These are phyloP conservation scores for Xanthostigma xanthostigma DNA, from an alignment of 2,888 invertebrate species.

Conservation along the genomic window DNA sequence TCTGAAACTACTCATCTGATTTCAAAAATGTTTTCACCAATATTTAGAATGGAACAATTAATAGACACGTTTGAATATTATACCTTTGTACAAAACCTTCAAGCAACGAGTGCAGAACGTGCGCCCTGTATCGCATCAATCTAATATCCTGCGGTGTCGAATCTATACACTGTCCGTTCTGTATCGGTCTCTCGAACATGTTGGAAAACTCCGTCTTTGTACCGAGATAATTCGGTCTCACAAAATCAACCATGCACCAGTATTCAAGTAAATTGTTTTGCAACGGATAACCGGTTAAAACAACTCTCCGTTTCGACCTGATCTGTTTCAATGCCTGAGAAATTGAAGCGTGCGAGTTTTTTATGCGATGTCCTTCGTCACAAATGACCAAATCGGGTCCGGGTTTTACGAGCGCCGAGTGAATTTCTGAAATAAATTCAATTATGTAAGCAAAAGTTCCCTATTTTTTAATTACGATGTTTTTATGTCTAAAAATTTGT, in stretches of 20 bases:
- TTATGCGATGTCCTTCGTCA: conserved; percentile 95
- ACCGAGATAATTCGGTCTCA: conserved; percentile 92
- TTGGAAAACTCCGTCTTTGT: conserved; percentile 94
- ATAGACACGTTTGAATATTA: conserved; percentile 5
- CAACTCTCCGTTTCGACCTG: conserved; percentile 83
- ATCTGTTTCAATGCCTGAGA: conserved; percentile 91
- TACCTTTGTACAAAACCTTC: conserved; percentile 91
- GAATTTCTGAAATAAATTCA: conserved; percentile 46
- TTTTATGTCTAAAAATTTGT: too few relatives aligned
- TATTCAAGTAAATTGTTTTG: conserved; percentile 95
- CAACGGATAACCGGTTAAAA: conserved; percentile 93
- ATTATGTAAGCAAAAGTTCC: not conserved
- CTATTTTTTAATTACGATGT: too few relatives aligned
- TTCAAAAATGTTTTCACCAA: too few relatives aligned
- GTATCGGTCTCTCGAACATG: conserved; percentile 97
- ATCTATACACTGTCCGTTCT: conserved; percentile 96
- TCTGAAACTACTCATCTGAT: too few relatives aligned
- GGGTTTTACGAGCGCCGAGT: conserved; percentile 70
- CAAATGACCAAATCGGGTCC: conserved; percentile 92
- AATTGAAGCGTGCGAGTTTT: conserved; percentile 94
- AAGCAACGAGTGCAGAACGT: conserved; percentile 85
- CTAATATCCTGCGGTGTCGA: conserved; percentile 88
- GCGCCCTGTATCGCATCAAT: conserved; percentile 88
- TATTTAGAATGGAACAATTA: too few relatives aligned
- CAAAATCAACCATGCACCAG: conserved; percentile 99